Conservation (phyloP, 2,797 vertebrate species). For the Sternotherus odoratus region DNA sequence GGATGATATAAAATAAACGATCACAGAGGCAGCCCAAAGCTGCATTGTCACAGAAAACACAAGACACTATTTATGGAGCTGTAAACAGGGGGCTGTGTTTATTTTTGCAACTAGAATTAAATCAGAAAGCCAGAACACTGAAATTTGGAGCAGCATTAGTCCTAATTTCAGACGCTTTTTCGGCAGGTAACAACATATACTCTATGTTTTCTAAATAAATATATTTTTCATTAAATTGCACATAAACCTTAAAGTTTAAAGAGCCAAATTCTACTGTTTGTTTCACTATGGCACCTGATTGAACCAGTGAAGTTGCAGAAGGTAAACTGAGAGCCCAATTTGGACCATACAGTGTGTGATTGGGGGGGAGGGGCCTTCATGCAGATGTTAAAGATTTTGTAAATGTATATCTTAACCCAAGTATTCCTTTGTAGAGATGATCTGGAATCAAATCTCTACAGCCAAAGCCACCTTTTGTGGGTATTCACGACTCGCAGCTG, state of each 20-base stretch:
- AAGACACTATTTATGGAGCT: slow-evolving; percentile 76
- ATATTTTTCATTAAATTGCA: background rate
- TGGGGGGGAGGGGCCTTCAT: background rate
- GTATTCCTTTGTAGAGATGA: background rate
- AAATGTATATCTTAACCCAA: background rate
- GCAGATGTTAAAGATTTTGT: background rate
- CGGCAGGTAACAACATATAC: background rate
- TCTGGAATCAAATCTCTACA: background rate
- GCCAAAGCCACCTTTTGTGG: background rate
- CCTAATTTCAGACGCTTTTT: slow-evolving; percentile 44
- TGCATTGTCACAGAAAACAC: slow-evolving; percentile 76
- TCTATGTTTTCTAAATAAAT: background rate
- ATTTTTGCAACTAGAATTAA: slow-evolving; percentile 71
- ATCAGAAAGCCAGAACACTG: slow-evolving; percentile 65
- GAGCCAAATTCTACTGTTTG: background rate
- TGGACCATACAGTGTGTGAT: background rate
- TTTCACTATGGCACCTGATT: background rate
- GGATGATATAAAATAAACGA: slow-evolving; percentile 80
- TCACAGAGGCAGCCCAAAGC: slow-evolving; percentile 72
- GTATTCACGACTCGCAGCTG: fast-evolving
- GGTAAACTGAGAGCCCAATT: background rate
- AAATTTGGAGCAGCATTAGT: slow-evolving; percentile 58
- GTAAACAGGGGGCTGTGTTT: slow-evolving; percentile 73
- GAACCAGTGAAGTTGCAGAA: background rate
- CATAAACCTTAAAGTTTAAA: background rate